Evolutionary conservation across 2,888 invertebrate species (phyloP).

Genomic region (Aleiodes alternator): DNA sequence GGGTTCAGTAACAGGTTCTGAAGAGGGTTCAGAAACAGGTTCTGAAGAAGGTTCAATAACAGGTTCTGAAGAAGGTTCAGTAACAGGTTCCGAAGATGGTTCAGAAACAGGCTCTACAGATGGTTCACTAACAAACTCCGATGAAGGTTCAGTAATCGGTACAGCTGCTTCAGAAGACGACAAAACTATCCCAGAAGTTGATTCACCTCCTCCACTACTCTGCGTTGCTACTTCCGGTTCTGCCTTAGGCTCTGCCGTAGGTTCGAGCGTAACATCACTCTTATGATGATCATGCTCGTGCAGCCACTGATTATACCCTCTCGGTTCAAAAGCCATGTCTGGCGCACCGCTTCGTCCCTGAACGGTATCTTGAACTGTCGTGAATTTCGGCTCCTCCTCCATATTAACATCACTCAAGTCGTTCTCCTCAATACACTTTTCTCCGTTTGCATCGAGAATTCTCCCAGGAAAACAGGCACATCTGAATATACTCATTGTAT

Average conservation of each 20-base stretch:
- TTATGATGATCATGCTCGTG: slow-evolving; percentile 53
- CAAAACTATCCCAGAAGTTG: slow-evolving; percentile 33
- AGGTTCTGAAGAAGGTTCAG: slow-evolving; percentile 53
- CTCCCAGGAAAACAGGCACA: slow-evolving; percentile 81
- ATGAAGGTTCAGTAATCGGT: slow-evolving; percentile 41
- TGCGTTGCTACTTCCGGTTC: slow-evolving; percentile 48
- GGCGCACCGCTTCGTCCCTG: slow-evolving; percentile 68
- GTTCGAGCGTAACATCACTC: slow-evolving; percentile 57
- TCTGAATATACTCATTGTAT: slow-evolving; percentile 79
- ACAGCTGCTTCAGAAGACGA: slow-evolving; percentile 43
- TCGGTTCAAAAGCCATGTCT: slow-evolving; percentile 52
- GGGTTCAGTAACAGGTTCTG: slow-evolving; percentile 56
- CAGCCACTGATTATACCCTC: slow-evolving; percentile 58
- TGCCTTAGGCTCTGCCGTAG: slow-evolving; percentile 51
- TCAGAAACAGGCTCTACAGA: slow-evolving; percentile 57
- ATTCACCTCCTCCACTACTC: neutral
- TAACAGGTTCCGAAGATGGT: slow-evolving; percentile 47
- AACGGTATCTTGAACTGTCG: slow-evolving; percentile 62
- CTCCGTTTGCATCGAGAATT: slow-evolving; percentile 76
- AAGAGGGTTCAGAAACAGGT: slow-evolving; percentile 63
- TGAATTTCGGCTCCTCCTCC: slow-evolving; percentile 58
- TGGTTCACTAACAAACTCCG: slow-evolving; percentile 51
- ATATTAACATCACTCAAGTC: slow-evolving; percentile 65
- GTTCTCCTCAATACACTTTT: slow-evolving; percentile 73
- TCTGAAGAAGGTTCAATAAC: slow-evolving; percentile 60